Percentiles rank a stretch among this genome's conserved stretches.
phyloP scores from a whole-genome alignment of 2,113 vertebrate genomes.

The Clarias macrocephalus region DNA sequence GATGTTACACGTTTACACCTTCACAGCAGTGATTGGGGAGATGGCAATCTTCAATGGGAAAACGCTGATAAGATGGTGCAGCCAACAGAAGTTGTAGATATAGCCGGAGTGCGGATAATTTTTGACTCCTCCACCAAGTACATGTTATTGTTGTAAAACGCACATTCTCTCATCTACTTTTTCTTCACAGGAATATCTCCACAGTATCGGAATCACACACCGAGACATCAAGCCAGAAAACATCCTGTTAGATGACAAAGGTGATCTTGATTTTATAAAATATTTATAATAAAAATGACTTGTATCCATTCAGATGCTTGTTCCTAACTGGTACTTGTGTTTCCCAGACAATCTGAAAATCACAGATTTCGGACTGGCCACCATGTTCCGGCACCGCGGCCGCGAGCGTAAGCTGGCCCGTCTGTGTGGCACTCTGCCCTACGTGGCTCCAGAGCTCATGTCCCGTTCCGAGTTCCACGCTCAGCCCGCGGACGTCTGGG shows the following conservation, averaged over 20 bases:
- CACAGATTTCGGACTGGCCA: conserved; percentile 93
- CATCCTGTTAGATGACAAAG: conserved; percentile 90
- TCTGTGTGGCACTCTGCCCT: conserved; percentile 92
- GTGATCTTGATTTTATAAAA: conserved; percentile 60
- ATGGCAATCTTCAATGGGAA: too few relatives aligned
- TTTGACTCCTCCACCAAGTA: background rate
- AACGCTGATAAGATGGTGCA: too few relatives aligned
- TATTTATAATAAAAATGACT: background rate
- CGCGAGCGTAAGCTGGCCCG: conserved; percentile 82
- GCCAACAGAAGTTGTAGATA: too few relatives aligned
- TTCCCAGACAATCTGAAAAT: conserved; percentile 90
- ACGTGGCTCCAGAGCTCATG: conserved; percentile 93
- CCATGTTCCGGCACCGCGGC: conserved; percentile 89
- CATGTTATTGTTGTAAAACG: background rate
- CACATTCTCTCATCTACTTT: background rate
- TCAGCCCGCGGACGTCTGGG: conserved; percentile 92
- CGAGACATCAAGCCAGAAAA: conserved; percentile 98
- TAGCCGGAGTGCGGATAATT: too few relatives aligned
- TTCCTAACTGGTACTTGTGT: background rate
- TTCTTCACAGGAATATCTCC: conserved; percentile 83
- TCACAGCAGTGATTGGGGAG: too few relatives aligned
- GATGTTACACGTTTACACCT: too few relatives aligned
- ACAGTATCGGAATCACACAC: conserved; percentile 90
- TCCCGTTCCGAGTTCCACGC: conserved; percentile 82
- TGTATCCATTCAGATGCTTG: background rate